Conservation (phyloP, 2,113 vertebrate species). For the Tragulus kanchil region DNA sequence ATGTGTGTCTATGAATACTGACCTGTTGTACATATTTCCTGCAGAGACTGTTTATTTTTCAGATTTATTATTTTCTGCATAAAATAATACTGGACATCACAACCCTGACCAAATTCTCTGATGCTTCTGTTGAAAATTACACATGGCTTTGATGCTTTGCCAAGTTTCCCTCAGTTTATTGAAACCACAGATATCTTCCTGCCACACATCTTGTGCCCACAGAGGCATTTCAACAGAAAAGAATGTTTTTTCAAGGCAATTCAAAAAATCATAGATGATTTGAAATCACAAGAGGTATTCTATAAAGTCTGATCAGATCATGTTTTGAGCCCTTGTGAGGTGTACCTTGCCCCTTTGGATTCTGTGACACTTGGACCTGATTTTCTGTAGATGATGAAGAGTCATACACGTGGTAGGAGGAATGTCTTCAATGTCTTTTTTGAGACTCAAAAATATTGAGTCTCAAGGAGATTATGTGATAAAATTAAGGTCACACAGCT, state of each 20-base stretch:
- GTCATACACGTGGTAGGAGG: no score
- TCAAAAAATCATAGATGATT: background rate
- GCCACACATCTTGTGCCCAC: background rate
- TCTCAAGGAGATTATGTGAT: background rate
- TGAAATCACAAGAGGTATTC: background rate
- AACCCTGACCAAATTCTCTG: background rate
- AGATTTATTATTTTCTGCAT: background rate
- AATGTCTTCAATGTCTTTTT: background rate
- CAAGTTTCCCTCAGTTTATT: background rate
- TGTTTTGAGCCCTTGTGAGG: background rate
- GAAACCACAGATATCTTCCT: background rate
- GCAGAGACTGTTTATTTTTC: background rate
- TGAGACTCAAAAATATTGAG: background rate
- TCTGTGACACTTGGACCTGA: background rate
- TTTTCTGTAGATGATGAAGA: background rate
- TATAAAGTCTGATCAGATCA: background rate
- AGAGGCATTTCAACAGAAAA: slow-evolving; percentile 4
- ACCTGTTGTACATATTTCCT: background rate
- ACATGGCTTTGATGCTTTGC: background rate
- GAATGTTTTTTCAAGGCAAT: background rate
- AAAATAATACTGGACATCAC: background rate
- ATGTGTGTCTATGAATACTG: background rate
- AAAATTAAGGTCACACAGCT: background rate
- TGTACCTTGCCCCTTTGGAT: background rate
- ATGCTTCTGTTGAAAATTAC: background rate